Base-by-base conservation (phyloP, 2,113 vertebrate genomes). In the Notechis scutatus region DNA sequence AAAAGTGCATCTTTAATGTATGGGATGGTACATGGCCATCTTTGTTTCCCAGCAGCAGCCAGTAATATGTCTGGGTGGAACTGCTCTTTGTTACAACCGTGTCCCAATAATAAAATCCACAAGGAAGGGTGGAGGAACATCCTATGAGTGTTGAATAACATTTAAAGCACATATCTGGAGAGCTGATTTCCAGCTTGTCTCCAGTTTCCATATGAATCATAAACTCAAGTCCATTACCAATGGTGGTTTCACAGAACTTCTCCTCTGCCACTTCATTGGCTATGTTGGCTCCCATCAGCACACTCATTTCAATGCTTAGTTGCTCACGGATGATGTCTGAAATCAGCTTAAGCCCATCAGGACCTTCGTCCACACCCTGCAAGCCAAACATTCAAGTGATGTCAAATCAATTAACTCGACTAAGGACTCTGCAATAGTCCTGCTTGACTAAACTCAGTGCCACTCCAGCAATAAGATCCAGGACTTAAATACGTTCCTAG, bases 201-300 rank as follows among this genome's bases (percentile, higher is more conserved):
- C 56, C 47, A 52, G 57, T 61, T 39, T n/a, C 29, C 42, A 50
- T 34, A 59, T 15, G 5, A 57, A 81, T 81, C 34, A 24, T 59
- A 52, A 61, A 57, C 12, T n/a, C 0, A 24, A 90, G 86, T 91
- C 94, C 96, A 91, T 96, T 97, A 99, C 99, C 99, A 0, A 99
- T 99, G 69, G 99, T 99, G 5, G 99, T 99, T 95, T 99, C 99
- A 86, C 99, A 99, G 97, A 99, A 99, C 96, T 99, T 99, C 95
- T 98, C 99, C 0, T 98, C 98, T 20, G 99, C 99, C 64, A 99
- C 99, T 95, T 99, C 99, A 1, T 91, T 99, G 95, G 99, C 99
- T 57, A 99, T 98, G 96, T 99, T 99, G 94, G 99, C 99, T 50
- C 99, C 99, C 99, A 99, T 99, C 85, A 99, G 98, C 92, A 99